These are phyloP conservation scores for Syncerus caffer DNA, from an alignment of 2,797 vertebrate species.

Conservation along the genomic window DNA sequence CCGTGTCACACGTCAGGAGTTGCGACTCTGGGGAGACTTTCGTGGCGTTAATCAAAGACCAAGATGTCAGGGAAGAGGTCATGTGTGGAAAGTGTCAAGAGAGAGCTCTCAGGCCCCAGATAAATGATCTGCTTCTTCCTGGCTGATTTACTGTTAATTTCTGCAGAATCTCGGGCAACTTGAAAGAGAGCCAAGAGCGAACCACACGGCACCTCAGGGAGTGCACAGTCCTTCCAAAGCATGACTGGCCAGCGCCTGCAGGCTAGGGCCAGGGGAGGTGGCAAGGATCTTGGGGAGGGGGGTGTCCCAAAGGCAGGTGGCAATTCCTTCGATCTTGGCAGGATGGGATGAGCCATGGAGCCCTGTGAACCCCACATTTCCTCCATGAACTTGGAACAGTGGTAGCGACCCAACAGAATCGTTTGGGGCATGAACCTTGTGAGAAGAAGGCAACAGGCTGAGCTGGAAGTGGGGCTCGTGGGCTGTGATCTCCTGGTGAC, in stretches of 20 bases:
- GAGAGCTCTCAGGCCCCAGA: not conserved
- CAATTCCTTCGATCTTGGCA: fast-evolving
- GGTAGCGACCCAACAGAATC: not conserved
- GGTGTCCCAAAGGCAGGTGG: not conserved
- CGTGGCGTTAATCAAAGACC: not conserved
- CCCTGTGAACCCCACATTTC: not conserved
- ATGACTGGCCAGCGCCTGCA: fast-evolving
- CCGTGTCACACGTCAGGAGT: fast-evolving
- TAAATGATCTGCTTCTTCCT: not conserved
- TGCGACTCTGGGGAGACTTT: not conserved
- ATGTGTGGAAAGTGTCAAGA: not conserved
- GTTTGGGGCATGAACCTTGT: not conserved
- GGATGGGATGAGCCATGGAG: not conserved
- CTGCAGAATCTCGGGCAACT: not conserved
- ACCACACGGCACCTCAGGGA: not conserved
- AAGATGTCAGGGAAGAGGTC: not conserved
- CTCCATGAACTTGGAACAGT: not conserved
- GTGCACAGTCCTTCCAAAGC: not conserved
- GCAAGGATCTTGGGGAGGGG: fast-evolving
- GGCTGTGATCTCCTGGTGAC: constrained; percentile 14
- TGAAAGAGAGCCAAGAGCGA: not conserved
- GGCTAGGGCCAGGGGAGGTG: fast-evolving
- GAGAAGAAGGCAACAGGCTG: not conserved
- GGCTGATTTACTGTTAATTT: not conserved
- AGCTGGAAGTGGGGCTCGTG: fast-evolving